Evolutionary conservation across 1,140 invertebrate genomes (phyloP), one percentile per base, ranked within the genome.

Genomic region (Scaptodrosophila lebanonensis): DNA sequence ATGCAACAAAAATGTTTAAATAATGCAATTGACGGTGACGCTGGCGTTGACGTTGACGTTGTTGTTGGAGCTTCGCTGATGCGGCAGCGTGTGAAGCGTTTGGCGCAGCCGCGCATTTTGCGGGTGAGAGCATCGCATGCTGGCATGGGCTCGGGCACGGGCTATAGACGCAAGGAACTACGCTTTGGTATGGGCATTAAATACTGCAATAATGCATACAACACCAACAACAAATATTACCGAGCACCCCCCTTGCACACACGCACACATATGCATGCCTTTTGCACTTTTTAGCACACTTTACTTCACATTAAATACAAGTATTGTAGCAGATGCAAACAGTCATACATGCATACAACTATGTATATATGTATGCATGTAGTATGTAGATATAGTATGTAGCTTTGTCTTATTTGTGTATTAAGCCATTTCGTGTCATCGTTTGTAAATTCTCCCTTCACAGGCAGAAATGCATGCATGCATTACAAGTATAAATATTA

Each of bases 181-280:
- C 87, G 87, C 88, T 90, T 89, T 86, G 89, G 90, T 88, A 89
- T 89, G 71, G 89, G 69, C 48, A 52, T 65, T 13, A 15, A 40
- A 20, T n/a, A 50, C 25, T 57, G 17, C 32, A 59, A 50, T 38
- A 43, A 12, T 36, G 6, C 5, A 20, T 3, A 9, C 39, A 36
- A 44, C 87, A 87, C 88, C 88, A 88, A 88, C 88, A 87, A 71
- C 36, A 30, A 7, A 42, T 30, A 65, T 71, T 48, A 44, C 3
- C 12, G 11, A 11, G n/a, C 30, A n/a, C 35, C 40, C 29, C 9
- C 30, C 29, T 33, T 25, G 38, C 39, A 57, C 13, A 32, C 29
- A 58, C 17, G 33, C 16, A 29, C 30, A 27, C 20, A 22, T 25
- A 29, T 25, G 1, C 6, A 30, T 8, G 16, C 18, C 32, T 18